Evolutionary conservation across 1,140 invertebrate genomes (phyloP), one percentile per base, ranked within the genome.

Genomic region (Paraescarpia echinospica): DNA sequence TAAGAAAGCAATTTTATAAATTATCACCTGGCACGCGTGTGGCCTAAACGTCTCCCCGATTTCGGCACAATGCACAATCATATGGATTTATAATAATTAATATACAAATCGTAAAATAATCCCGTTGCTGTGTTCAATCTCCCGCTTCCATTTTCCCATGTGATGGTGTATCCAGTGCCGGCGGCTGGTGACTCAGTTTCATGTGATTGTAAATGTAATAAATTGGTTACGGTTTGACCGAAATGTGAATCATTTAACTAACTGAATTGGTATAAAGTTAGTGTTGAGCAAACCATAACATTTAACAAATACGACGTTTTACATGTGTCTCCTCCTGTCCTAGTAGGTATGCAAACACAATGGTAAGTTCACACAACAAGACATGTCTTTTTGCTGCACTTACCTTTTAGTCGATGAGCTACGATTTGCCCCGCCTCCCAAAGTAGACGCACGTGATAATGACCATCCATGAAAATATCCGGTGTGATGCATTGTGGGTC

Each of bases 401-500:
- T 77, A 77, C 59, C 59, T 77, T 77, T 77, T 77, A 77, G 59
- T 77, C 59, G 59, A n/a, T n/a, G n/a, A n/a, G n/a, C n/a, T n/a
- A n/a, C n/a, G n/a, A 18, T 77, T 41, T 12, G 9, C 59, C 59
- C 12, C 59, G 14, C 22, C 59, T 77, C 59, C 12, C 59, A 2
- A 77, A 77, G 9, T 77, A 31, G 59, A 77, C 59, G 59, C 59
- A 77, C 59, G 59, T 77, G 59, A 77, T 77, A 22, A 14, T 77
- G 59, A 77, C 59, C 9, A 18, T 2, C 0, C 59, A 90, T 41
- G 90, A 14, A 90, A 90, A 90, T 41, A 90, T 90, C 90, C 90
- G 18, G 90, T 34, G 35, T 33, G 90, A 33, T 34, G 90, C 34
- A 90, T 90, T 90, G 90, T 90, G 90, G 90, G 90, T 22, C 18